Conservation (phyloP, 2,797 vertebrate genomes). For the Gymnocypris eckloni region DNA sequence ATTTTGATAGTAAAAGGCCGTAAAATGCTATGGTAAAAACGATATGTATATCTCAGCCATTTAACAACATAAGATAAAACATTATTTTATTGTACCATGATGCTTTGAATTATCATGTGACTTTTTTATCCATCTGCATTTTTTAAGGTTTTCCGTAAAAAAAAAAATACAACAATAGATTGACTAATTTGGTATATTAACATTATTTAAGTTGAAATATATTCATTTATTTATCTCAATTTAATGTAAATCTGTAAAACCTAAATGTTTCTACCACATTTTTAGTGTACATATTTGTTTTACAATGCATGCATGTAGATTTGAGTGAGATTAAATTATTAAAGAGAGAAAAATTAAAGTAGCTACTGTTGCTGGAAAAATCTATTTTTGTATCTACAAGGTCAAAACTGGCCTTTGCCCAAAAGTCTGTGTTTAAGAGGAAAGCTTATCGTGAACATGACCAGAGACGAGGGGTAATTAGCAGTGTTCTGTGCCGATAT, state of each 20-base stretch:
- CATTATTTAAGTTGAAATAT: too few species aligned
- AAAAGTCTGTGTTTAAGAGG: slow-evolving; percentile 63
- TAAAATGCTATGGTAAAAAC: background rate
- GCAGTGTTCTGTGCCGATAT: slow-evolving; percentile 79
- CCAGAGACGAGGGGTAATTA: slow-evolving; percentile 79
- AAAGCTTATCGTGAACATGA: slow-evolving; percentile 74
- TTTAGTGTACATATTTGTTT: background rate
- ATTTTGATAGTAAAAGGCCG: background rate
- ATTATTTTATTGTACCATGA: background rate
- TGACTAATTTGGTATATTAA: background rate
- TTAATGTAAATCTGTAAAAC: too few species aligned
- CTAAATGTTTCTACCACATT: too few species aligned
- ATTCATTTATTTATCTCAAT: background rate
- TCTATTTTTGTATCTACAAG: slow-evolving; percentile 71
- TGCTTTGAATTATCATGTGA: background rate
- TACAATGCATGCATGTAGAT: background rate
- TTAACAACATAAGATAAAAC: too few species aligned
- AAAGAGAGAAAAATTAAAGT: slow-evolving; percentile 65
- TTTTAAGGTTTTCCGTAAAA: background rate
- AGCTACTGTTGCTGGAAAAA: slow-evolving; percentile 66
- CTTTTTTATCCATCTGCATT: background rate
- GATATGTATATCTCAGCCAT: too few species aligned
- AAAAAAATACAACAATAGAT: background rate
- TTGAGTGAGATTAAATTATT: slow-evolving; percentile 58
- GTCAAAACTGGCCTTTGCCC: slow-evolving; percentile 63